phyloP scores from a whole-genome alignment of 2,797 vertebrate genomes.

The Sphenodon punctatus region DNA sequence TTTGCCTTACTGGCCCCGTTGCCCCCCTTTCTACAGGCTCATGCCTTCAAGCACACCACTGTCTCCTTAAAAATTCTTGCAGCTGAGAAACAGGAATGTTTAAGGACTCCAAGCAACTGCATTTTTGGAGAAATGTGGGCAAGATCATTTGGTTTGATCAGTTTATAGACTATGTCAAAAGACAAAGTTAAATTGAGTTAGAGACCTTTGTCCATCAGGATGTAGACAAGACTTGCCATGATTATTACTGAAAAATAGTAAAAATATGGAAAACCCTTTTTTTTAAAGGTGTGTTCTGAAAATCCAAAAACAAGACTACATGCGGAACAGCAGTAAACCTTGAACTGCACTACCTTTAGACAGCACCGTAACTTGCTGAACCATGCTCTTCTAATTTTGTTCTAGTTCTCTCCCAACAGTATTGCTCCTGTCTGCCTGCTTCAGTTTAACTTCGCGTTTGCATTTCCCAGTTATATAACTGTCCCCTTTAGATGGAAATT shows the following conservation, averaged over 20 bases:
- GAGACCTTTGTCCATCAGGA: neutral
- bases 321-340: constrained; percentile 11
- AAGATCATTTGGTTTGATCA: neutral
- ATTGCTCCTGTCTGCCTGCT: constrained; percentile 27
- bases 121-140: neutral
- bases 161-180: neutral
- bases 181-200: neutral
- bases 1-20: too few relatives aligned
- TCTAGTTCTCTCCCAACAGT: constrained; percentile 13
- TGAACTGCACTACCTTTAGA: neutral
- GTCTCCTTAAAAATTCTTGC: too few relatives aligned
- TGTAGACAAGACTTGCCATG: neutral
- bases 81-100: neutral
- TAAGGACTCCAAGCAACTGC: neutral
- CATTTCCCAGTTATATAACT: constrained; percentile 52
- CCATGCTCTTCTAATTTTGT: constrained; percentile 37
- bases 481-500: constrained; percentile 33
- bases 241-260: neutral
- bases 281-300: neutral
- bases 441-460: constrained; percentile 49
- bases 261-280: neutral
- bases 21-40: too few relatives aligned
- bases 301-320: neutral
- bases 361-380: constrained; percentile 2
- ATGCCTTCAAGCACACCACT: too few relatives aligned